A percentile compares a stretch with the other conserved stretches of the same genome.
Conservation (phyloP, 1,140 invertebrate genomes). For the Drosophila simulans region DNA sequence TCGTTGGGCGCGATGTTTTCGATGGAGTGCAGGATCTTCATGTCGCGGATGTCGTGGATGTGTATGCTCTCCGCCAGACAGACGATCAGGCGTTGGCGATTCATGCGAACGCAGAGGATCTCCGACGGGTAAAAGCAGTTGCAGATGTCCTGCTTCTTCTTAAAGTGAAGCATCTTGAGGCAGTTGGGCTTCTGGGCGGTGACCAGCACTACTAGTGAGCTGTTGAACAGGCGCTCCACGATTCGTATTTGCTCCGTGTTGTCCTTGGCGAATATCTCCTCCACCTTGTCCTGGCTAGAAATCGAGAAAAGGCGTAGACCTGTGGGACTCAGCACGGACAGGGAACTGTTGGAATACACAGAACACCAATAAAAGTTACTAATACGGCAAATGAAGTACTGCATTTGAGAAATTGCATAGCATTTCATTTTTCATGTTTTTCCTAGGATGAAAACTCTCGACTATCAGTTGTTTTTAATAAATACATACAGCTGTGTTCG, state of each 20-base stretch:
- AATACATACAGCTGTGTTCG: too few relatives aligned
- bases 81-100: slow-evolving; percentile 96
- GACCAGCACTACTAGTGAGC: slow-evolving; percentile 82
- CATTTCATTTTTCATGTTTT: too few relatives aligned
- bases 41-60: slow-evolving; percentile 99
- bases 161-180: slow-evolving; percentile 96
- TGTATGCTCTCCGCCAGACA: slow-evolving; percentile 98
- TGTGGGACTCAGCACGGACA: slow-evolving; percentile 68
- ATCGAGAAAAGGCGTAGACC: slow-evolving; percentile 78
- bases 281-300: slow-evolving; percentile 71
- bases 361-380: not conserved
- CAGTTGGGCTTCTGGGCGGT: slow-evolving; percentile 80
- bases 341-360: slow-evolving; percentile 49
- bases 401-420: too few relatives aligned
- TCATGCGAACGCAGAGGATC: slow-evolving; percentile 97
- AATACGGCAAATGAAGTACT: too few relatives aligned
- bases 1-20: slow-evolving; percentile 98
- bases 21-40: slow-evolving; percentile 99
- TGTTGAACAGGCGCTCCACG: slow-evolving; percentile 83
- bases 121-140: slow-evolving; percentile 99
- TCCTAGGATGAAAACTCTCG: too few relatives aligned
- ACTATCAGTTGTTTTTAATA: too few relatives aligned
- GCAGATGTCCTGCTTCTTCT: slow-evolving; percentile 99
- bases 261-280: slow-evolving; percentile 83
- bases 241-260: slow-evolving; percentile 80